These are phyloP conservation scores for Hirtodrosophila duncani DNA, from an alignment of 2,888 invertebrate species.

Conservation along the genomic window DNA sequence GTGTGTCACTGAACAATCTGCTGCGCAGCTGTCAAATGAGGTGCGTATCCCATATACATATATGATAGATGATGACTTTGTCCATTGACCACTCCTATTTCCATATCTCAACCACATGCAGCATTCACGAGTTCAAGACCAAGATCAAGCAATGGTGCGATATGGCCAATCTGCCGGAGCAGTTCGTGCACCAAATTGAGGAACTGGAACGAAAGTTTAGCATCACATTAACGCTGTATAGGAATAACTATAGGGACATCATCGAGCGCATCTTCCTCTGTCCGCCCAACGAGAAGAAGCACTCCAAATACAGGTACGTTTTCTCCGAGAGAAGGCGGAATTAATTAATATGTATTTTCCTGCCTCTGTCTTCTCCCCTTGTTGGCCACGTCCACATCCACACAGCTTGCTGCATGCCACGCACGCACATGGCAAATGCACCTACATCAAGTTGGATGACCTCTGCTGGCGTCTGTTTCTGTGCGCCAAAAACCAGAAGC, in stretches of 20 bases:
- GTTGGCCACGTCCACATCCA: neutral
- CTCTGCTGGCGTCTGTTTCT: slow-evolving; percentile 97
- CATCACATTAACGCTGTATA: slow-evolving; percentile 95
- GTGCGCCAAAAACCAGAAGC: slow-evolving; percentile 91
- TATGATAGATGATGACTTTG: neutral
- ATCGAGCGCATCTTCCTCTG: slow-evolving; percentile 91
- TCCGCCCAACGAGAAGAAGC: slow-evolving; percentile 77
- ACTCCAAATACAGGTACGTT: slow-evolving; percentile 74
- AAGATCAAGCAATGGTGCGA: slow-evolving; percentile 97
- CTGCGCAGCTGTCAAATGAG: slow-evolving; percentile 93
- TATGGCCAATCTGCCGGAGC: slow-evolving; percentile 92
- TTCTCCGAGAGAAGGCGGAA: too few relatives aligned
- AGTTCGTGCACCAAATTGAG: slow-evolving; percentile 90
- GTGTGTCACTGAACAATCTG: slow-evolving; percentile 93
- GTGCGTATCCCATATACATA: slow-evolving; percentile 75
- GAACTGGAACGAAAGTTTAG: slow-evolving; percentile 93
- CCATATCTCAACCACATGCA: too few relatives aligned
- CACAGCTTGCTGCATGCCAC: slow-evolving; percentile 78
- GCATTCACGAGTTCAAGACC: slow-evolving; percentile 94
- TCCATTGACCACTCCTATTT: slow-evolving; percentile 13
- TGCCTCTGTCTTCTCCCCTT: neutral
- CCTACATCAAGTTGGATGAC: slow-evolving; percentile 90
- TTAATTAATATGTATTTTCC: too few relatives aligned
- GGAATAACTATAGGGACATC: slow-evolving; percentile 93
- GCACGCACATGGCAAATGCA: slow-evolving; percentile 79